Evolutionary conservation across 2,888 invertebrate genomes (phyloP), one percentile per base, ranked within the genome.

Genomic region (Oasisia sp.): DNA sequence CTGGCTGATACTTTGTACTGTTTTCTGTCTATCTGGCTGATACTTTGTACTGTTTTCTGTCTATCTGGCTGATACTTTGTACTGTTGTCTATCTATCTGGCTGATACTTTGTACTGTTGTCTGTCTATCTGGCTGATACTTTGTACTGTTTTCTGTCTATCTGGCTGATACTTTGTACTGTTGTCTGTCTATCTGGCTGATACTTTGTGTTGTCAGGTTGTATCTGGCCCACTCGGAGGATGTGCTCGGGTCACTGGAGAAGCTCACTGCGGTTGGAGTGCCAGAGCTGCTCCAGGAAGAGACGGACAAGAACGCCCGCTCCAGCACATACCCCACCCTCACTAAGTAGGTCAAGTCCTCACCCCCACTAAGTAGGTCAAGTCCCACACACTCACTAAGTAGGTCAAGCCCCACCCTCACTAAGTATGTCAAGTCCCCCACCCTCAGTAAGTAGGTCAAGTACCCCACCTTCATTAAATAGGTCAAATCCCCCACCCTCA

Each of bases 261-360:
- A 93, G 91, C 92, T 96, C 27, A 94, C 95, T 32, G 94, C 95
- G 5, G 95, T 95, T 90, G 96, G 94, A 12, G 94, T 96, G 44
- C 94, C 95, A 1, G 95, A 96, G 92, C 93, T 96, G 12, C 74
- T 95, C 74, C 50, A 50, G 50, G 94, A 95, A 90, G 94, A 74
- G 14, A 74, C 95, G 1, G 95, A 95, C 89, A 95, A 94, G 91
- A 94, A 95, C 92, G 94, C 94, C 45, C 93, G 92, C 50, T 95
- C 95, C 4, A 93, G 94, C 2, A 94, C 95, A 5, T 95, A 94
- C 92, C 95, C 95, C 3, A 95, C 90, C 14, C 74, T 74, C 74
- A 74, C 74, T 74, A 74, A 74, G 74, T 50, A 50, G 50, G 50
- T 50, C 50, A 50, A 50, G 14, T 8, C 8, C 50, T 11, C 50